Evolutionary conservation across 2,113 vertebrate species (phyloP).

Genomic region (Ammodytes dubius): DNA sequence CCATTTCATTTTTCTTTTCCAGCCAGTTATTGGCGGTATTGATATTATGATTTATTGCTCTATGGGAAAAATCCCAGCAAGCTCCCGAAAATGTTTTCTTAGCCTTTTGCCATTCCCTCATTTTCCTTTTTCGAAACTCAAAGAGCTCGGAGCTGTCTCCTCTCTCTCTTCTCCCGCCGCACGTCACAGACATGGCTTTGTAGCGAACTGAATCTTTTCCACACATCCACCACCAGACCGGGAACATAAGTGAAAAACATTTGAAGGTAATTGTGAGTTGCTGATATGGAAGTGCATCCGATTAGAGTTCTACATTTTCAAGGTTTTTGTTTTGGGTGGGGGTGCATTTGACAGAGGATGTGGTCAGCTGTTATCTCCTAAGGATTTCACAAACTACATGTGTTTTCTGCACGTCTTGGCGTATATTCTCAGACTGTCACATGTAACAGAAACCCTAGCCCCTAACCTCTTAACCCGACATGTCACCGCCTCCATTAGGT

Average conservation of each 20-base stretch:
- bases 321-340: conserved; percentile 44
- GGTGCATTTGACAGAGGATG: conserved; percentile 57
- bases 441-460: not conserved
- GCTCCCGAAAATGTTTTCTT: conserved; percentile 46
- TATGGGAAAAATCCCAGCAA: conserved; percentile 15
- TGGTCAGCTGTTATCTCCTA: conserved; percentile 38
- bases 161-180: conserved; percentile 44
- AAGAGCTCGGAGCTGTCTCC: conserved; percentile 3
- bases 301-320: conserved; percentile 66
- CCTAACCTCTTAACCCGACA: not conserved
- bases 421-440: not conserved
- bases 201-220: conserved; percentile 58
- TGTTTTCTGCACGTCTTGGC: not conserved
- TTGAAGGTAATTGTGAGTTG: conserved; percentile 58
- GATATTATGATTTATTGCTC: conserved; percentile 69
- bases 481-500: conserved; percentile 35
- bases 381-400: not conserved
- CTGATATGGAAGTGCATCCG: conserved; percentile 52
- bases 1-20: conserved; percentile 24
- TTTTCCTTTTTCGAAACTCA: conserved; percentile 33
- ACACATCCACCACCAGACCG: conserved; percentile 51
- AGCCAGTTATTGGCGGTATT: conserved; percentile 57
- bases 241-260: conserved; percentile 56
- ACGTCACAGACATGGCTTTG: conserved; percentile 70
- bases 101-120: conserved; percentile 45